phyloP scores from a whole-genome alignment of 1,140 invertebrate genomes.

The Calephelis virginiensis region DNA sequence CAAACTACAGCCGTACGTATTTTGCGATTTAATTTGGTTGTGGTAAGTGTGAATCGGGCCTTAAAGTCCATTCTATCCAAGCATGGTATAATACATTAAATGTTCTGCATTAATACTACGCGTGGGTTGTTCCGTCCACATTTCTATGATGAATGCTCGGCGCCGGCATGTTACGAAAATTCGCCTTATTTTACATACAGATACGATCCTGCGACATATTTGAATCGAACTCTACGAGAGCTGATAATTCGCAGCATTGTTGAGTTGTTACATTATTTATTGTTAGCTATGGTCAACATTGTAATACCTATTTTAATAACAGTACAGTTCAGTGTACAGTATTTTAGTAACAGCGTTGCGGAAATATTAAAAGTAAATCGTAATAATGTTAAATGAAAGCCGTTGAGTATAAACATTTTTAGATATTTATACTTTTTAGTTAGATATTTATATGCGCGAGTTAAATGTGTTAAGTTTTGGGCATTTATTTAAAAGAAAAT shows the following conservation, averaged over 20 bases:
- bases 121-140: slow-evolving; percentile 69
- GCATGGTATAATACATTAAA: slow-evolving; percentile 54
- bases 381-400: too few species aligned
- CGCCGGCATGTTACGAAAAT: slow-evolving; percentile 66
- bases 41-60: too few species aligned
- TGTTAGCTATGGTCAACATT: not conserved
- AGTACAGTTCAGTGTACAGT: not conserved
- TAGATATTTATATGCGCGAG: too few species aligned
- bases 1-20: too few species aligned
- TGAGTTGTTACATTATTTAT: slow-evolving; percentile 42
- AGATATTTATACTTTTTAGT: too few species aligned
- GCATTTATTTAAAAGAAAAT: too few species aligned
- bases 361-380: too few species aligned
- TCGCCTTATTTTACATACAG: slow-evolving; percentile 66
- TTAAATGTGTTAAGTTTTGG: too few species aligned
- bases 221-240: slow-evolving; percentile 28
- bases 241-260: slow-evolving; percentile 47
- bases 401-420: too few species aligned
- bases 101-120: slow-evolving; percentile 53
- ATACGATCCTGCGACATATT: slow-evolving; percentile 58
- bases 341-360: too few species aligned
- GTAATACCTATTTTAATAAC: not conserved
- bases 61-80: slow-evolving; percentile 43
- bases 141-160: slow-evolving; percentile 69
- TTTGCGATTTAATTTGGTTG: too few species aligned